These are phyloP conservation scores for Pan troglodytes DNA, from an alignment of 2,113 vertebrate genomes.

Conservation along the genomic window NHGRI_mPanTro3-v2.1_pri NC_072404.2:14816501-14817000, in stretches of 20 bases:
- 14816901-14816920: neutral
- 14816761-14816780: neutral
- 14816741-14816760: neutral
- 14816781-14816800: neutral
- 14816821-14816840: neutral
- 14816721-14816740: neutral
- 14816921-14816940: neutral
- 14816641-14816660: constrained; percentile 41
- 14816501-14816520: neutral
- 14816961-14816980: neutral
- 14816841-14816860: neutral
- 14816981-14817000: neutral
- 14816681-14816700: neutral
- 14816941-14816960: neutral
- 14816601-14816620: constrained; percentile 1
- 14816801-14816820: neutral
- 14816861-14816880: neutral
- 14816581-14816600: neutral
- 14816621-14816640: neutral
- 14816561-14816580: constrained; percentile 27
- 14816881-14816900: neutral
- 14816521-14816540: constrained; percentile 13
- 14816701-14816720: neutral
- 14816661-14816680: constrained; percentile 36
- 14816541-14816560: neutral